Evolutionary conservation across 2,888 invertebrate genomes (phyloP).

Genomic region (Agriopis marginaria): DNA sequence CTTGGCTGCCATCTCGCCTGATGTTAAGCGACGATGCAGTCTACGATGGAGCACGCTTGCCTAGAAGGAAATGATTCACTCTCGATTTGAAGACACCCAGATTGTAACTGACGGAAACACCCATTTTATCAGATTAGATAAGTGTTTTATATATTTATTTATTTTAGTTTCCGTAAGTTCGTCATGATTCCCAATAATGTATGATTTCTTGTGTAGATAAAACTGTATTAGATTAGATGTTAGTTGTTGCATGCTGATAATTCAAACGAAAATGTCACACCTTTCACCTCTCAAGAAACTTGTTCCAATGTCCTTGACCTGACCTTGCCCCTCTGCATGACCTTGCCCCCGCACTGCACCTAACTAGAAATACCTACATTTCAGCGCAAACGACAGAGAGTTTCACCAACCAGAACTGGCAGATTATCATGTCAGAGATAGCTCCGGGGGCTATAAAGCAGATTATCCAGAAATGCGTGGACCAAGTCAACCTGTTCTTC

Average conservation of each 20-base stretch:
- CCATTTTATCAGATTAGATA: too few relatives aligned
- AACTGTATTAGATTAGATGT: not conserved
- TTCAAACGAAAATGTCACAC: not conserved
- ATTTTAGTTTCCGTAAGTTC: too few relatives aligned
- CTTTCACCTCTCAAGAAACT: not conserved
- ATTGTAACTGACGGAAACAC: too few relatives aligned
- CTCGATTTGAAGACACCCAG: too few relatives aligned
- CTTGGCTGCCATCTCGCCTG: too few relatives aligned
- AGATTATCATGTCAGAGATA: slow-evolving; percentile 78
- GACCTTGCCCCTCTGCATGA: slow-evolving; percentile 17
- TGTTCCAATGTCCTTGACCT: slow-evolving; percentile 3
- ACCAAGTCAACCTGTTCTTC: slow-evolving; percentile 72
- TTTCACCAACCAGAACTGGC: slow-evolving; percentile 82
- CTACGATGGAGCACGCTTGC: too few relatives aligned
- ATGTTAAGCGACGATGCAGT: too few relatives aligned
- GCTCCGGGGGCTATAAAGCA: slow-evolving; percentile 76
- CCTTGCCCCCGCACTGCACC: slow-evolving; percentile 25
- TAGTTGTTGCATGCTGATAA: not conserved
- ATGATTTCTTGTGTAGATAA: not conserved
- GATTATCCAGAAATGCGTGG: slow-evolving; percentile 73
- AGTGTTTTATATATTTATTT: too few relatives aligned
- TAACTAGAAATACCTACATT: slow-evolving; percentile 57
- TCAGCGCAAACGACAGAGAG: slow-evolving; percentile 75
- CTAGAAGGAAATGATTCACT: too few relatives aligned
- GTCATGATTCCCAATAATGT: too few relatives aligned